These are phyloP conservation scores for Sphaerophoria rueppellii DNA, from an alignment of 2,888 invertebrate genomes.

Conservation along the genomic window DNA sequence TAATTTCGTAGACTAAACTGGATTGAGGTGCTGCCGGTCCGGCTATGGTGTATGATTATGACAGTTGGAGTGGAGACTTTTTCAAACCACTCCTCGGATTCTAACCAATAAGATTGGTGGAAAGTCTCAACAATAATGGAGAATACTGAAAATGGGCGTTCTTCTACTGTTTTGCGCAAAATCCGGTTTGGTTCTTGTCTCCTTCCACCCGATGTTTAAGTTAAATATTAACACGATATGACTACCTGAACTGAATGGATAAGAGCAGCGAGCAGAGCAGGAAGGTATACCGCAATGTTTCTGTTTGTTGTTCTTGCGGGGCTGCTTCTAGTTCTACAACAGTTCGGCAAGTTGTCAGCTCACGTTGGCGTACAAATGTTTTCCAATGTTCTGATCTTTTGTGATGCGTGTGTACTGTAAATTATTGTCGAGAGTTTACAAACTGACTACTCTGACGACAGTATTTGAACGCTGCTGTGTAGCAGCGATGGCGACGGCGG, in stretches of 20 bases:
- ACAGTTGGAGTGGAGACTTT: conserved; percentile 64
- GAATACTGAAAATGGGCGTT: conserved; percentile 54
- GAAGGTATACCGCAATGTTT: conserved; percentile 66
- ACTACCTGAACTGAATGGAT: conserved; percentile 19
- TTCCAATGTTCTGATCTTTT: conserved; percentile 73
- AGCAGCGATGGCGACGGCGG: conserved; percentile 31
- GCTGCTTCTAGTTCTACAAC: conserved; percentile 63
- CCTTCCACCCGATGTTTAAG: conserved; percentile 28
- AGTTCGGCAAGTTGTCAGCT: conserved; percentile 73
- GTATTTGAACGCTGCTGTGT: conserved; percentile 4
- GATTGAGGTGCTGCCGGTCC: conserved; percentile 34
- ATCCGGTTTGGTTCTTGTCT: conserved; percentile 41
- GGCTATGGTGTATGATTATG: conserved; percentile 46
- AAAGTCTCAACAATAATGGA: conserved; percentile 50
- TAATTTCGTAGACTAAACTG: conserved; percentile 70
- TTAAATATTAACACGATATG: background rate
- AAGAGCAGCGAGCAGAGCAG: background rate
- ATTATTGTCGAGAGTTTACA: conserved; percentile 76
- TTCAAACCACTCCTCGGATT: conserved; percentile 50
- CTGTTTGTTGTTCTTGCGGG: conserved; percentile 70
- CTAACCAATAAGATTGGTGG: conserved; percentile 45
- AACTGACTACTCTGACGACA: conserved; percentile 70
- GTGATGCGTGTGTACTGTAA: conserved; percentile 75
- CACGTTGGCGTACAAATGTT: conserved; percentile 73
- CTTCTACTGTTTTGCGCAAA: conserved; percentile 47